phyloP scores from a whole-genome alignment of 2,888 invertebrate genomes.

The Diogma glabrata region DNA sequence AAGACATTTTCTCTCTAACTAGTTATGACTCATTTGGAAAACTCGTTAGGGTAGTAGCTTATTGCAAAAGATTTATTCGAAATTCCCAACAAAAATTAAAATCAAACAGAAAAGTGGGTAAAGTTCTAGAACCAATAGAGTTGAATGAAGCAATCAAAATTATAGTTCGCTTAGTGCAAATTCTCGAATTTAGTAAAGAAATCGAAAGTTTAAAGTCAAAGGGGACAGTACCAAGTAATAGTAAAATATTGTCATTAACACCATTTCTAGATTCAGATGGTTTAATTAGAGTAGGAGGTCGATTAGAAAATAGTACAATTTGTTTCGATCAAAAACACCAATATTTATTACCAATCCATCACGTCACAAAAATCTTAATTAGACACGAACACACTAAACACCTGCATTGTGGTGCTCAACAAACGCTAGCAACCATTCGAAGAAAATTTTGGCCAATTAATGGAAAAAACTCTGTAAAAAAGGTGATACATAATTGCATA shows the following conservation, averaged over 20 bases:
- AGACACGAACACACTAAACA: constrained; percentile 9
- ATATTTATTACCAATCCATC: constrained; percentile 2
- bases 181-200: not conserved
- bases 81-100: no score
- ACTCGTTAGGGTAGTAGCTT: no score
- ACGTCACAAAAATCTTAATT: constrained; percentile 5
- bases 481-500: not conserved
- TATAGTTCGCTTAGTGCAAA: not conserved
- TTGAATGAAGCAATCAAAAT: not conserved
- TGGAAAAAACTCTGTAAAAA: not conserved
- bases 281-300: constrained; percentile 12
- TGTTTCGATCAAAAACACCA: constrained; percentile 12
- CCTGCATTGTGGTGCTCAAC: constrained; percentile 9
- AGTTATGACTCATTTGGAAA: no score
- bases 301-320: constrained; percentile 9
- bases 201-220: no score
- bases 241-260: constrained; percentile 4
- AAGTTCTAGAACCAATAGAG: not conserved
- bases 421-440: not conserved
- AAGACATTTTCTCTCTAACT: no score
- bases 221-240: not conserved
- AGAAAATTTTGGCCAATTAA: constrained; percentile 1
- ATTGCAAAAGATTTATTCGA: no score
- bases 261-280: constrained; percentile 6
- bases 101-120: no score